Evolutionary conservation across 2,797 vertebrate species (phyloP).

Genomic region (Babyrousa celebensis): DNA sequence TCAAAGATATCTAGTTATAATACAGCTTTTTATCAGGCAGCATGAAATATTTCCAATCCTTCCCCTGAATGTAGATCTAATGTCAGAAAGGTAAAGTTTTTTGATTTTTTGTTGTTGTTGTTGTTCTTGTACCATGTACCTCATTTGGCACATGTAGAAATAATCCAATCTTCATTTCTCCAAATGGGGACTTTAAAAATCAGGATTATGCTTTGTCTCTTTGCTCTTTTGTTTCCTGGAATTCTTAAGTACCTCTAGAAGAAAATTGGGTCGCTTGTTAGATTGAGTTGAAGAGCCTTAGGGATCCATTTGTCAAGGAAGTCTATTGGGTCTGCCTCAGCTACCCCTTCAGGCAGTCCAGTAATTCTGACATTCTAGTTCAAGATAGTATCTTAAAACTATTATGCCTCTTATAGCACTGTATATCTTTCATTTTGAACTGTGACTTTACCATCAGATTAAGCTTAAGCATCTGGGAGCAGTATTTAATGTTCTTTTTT

Average conservation of each 20-base stretch:
- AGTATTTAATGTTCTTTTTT: conserved; percentile 35
- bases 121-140: neutral
- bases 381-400: conserved; percentile 71
- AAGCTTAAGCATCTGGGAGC: conserved; percentile 47
- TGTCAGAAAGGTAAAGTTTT: neutral
- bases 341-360: conserved; percentile 79
- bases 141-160: neutral
- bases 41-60: conserved; percentile 14
- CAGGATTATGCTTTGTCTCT: conserved; percentile 66
- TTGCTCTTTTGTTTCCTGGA: conserved; percentile 79
- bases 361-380: conserved; percentile 80
- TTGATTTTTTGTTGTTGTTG: neutral
- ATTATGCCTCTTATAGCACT: conserved; percentile 43
- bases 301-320: conserved; percentile 76
- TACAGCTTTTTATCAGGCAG: neutral
- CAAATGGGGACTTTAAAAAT: conserved; percentile 59
- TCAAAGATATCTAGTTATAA: neutral
- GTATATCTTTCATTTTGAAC: conserved; percentile 39
- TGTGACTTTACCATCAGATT: conserved; percentile 55
- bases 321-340: conserved; percentile 78
- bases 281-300: conserved; percentile 78
- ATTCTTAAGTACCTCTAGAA: conserved; percentile 80
- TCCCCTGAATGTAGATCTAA: neutral
- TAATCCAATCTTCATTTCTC: conserved; percentile 68
- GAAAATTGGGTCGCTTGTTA: conserved; percentile 82